Evolutionary conservation across 2,797 vertebrate species (phyloP), one percentile per base, ranked within the genome.

Genomic region (Semotilus atromaculatus): DNA sequence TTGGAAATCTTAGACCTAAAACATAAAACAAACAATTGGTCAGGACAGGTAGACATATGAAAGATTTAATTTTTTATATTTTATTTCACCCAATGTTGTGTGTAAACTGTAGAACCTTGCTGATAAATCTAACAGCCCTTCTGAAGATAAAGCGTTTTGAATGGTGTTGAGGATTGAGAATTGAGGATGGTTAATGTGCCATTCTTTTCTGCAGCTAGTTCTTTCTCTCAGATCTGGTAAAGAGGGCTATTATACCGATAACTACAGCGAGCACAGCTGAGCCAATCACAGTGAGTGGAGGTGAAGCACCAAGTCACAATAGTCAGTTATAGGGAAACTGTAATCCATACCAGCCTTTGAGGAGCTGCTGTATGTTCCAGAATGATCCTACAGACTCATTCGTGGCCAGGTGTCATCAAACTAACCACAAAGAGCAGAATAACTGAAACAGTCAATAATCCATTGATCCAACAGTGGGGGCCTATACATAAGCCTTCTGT

Each of bases 321-420:
- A 94, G 93, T 94, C 93, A 93, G 94, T 92, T 96, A 95, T 96
- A 94, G 95, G 95, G 94, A 94, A 79, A 85, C 14, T 90, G 92
- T 93, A 95, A 96, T 96, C 95, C 93, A 94, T 96, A 95, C 94
- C 94, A 95, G 94, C 94, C 55, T 95, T 96, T 95, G 94, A 94
- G 95, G 94, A 93, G 90, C 94, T 92, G 95, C 94, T 93, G 93
- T 95, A 93, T 94, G 94, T 93, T 95, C 94, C 96, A 95, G 95
- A 93, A 93, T 93, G 92, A 94, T 95, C 93, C 94, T 94, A 93
- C 95, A 95, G 95, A 94, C 94, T 94, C 92, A 93, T 93, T 93
- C 91, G 94, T 95, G 92, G 91, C 91, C 95, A 94, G 93, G 94
- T 95, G 86, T 87, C 72, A 94, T 95, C 94, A 94, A 93, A 92